Evolutionary conservation across 2,888 invertebrate genomes (phyloP), one percentile per base, ranked within the genome.

Genomic region (Pediacus dermestoides): DNA sequence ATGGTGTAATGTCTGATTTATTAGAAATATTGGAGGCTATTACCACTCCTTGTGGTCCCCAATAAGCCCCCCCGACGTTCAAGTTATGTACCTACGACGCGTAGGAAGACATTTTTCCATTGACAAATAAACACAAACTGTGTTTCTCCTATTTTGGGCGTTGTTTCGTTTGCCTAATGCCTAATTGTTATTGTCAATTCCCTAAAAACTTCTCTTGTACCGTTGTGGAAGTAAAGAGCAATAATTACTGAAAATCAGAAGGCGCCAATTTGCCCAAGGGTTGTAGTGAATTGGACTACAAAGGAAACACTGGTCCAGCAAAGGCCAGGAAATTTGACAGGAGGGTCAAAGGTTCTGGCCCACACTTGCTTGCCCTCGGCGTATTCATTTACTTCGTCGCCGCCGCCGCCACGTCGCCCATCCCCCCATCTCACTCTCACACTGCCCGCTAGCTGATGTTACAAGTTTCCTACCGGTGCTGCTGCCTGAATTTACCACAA

Each of bases 291-390:
- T 55, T 50, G 53, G 54, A 57, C 58, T 61, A 64, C 66, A 66
- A 66, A 64, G 64, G 63, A 60, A 62, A 63, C 59, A 58, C 50
- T 55, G 55, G 59, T 59, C 57, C 61, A 50, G 57, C 59, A 58
- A 65, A 66, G 63, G 63, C 63, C 66, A 64, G 64, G 66, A 64
- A 66, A 66, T 64, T 66, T 66, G 64, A 64, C 61, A 60, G 60
- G 52, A 59, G 61, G 64, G 64, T 65, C 65, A 64, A 66, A 66
- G 64, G 64, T 58, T 53, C 51, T 54, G 30, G 44, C 36, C 38
- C 42, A 47, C 44, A 48, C 44, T 38, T 42, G 46, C 35, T 31
- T 28, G 56, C 56, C 53, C 30, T 27, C 37, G 51, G 56, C 58
- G 48, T 52, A 48, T 56, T 56, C 58, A 56, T 58, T 58, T 57